Evolutionary conservation across 2,797 vertebrate species (phyloP).

Genomic region (Alosa sapidissima): DNA sequence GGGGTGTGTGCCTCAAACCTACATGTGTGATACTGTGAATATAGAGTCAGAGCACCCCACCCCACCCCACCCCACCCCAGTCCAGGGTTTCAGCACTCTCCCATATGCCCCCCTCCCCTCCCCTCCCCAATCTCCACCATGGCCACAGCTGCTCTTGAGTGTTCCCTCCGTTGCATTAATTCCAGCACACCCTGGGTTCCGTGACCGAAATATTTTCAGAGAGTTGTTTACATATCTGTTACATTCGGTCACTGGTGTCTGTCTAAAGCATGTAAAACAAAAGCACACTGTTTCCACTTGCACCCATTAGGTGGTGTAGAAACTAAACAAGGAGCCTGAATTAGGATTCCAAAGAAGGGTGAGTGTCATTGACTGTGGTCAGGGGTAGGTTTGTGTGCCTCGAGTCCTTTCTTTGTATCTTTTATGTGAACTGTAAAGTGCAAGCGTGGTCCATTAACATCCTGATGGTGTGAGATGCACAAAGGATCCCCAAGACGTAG

Average conservation of each 20-base stretch:
- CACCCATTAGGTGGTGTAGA: background rate
- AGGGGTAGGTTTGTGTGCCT: background rate
- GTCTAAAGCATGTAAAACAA: background rate
- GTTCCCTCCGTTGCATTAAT: background rate
- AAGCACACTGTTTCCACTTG: background rate
- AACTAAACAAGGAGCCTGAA: background rate
- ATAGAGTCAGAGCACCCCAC: background rate
- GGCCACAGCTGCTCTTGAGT: background rate
- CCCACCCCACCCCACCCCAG: background rate
- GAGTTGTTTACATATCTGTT: slow-evolving; percentile 21
- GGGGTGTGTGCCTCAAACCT: background rate
- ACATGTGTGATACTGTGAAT: background rate
- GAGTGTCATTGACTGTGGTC: slow-evolving; percentile 1
- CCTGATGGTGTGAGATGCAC: slow-evolving; percentile 6
- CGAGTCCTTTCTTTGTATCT: background rate
- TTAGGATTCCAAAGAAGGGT: background rate
- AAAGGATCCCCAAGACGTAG: background rate
- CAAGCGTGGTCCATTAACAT: background rate
- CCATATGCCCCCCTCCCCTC: background rate
- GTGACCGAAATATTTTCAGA: background rate
- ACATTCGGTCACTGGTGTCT: slow-evolving; percentile 14
- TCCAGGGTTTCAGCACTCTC: background rate
- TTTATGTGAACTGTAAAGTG: slow-evolving; percentile 13
- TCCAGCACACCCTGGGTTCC: background rate
- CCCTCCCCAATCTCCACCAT: background rate